Evolutionary conservation across 2,888 invertebrate species (phyloP).

Genomic region (Orthosia gracilis): DNA sequence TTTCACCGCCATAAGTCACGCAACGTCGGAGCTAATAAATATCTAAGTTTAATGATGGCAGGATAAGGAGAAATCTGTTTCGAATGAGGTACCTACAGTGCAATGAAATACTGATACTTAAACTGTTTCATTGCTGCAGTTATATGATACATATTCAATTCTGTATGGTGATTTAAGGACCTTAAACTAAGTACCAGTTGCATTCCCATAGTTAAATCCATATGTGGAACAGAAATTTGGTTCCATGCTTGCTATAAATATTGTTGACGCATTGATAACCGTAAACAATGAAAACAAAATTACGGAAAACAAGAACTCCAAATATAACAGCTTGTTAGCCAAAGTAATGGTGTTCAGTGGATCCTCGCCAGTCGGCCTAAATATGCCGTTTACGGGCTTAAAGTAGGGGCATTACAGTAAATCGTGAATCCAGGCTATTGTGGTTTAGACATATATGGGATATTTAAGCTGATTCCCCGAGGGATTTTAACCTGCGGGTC

Average conservation of each 20-base stretch:
- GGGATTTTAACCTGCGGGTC: constrained; percentile 76
- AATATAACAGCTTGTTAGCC: constrained; percentile 64
- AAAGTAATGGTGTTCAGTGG: constrained; percentile 56
- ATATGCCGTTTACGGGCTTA: constrained; percentile 72
- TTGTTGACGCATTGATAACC: constrained; percentile 49
- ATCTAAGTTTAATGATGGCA: constrained; percentile 70
- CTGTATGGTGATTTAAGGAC: neutral
- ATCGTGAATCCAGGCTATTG: constrained; percentile 83
- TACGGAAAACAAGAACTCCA: constrained; percentile 52
- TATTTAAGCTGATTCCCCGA: constrained; percentile 74
- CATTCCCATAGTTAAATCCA: constrained; percentile 37
- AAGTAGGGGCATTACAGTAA: constrained; percentile 81
- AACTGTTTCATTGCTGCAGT: constrained; percentile 22
- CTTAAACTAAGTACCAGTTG: neutral
- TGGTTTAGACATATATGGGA: constrained; percentile 82
- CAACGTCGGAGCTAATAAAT: constrained; percentile 73
- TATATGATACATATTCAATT: constrained; percentile 1
- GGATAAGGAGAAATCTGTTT: constrained; percentile 65
- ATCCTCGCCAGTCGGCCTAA: constrained; percentile 64
- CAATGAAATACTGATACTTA: constrained; percentile 42
- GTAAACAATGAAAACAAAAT: constrained; percentile 56
- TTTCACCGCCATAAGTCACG: constrained; percentile 86
- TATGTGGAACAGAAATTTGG: constrained; percentile 21
- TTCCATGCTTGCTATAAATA: constrained; percentile 33
- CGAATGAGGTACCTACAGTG: constrained; percentile 23